Evolutionary conservation across 2,888 invertebrate species (phyloP).

Genomic region (Apamea anceps): DNA sequence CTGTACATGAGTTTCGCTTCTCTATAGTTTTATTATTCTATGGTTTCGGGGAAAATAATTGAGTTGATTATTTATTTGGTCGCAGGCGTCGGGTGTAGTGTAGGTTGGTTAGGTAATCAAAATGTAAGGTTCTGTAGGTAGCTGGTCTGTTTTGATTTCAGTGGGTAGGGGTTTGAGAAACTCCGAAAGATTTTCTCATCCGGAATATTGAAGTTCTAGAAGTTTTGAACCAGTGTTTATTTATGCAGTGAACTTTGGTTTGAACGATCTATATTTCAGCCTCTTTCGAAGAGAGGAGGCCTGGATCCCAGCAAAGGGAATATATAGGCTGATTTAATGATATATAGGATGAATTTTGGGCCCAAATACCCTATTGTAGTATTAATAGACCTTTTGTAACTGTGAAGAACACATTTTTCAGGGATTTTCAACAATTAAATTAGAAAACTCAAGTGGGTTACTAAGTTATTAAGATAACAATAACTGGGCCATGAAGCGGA

Average conservation of each 20-base stretch:
- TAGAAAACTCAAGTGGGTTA: neutral
- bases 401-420: neutral
- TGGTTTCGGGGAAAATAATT: conserved; percentile 54
- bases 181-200: conserved; percentile 1
- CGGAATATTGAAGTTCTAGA: conserved; percentile 18
- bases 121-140: conserved; percentile 37
- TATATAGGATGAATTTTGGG: neutral
- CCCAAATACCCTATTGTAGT: neutral
- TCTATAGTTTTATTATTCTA: conserved; percentile 20
- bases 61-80: conserved; percentile 57
- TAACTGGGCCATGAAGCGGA: neutral
- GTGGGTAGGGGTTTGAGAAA: conserved; percentile 20
- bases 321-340: too few relatives aligned
- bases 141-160: conserved; percentile 10
- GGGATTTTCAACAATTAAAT: neutral
- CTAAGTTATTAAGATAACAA: neutral
- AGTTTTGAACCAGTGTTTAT: conserved; percentile 11
- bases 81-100: conserved; percentile 22
- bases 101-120: conserved; percentile 41
- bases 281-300: too few relatives aligned
- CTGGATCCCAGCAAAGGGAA: too few relatives aligned
- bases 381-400: neutral
- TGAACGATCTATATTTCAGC: neutral
- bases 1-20: conserved; percentile 8
- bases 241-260: conserved; percentile 9